phyloP scores from a whole-genome alignment of 2,113 vertebrate genomes.

The Zapus hudsonius region DNA sequence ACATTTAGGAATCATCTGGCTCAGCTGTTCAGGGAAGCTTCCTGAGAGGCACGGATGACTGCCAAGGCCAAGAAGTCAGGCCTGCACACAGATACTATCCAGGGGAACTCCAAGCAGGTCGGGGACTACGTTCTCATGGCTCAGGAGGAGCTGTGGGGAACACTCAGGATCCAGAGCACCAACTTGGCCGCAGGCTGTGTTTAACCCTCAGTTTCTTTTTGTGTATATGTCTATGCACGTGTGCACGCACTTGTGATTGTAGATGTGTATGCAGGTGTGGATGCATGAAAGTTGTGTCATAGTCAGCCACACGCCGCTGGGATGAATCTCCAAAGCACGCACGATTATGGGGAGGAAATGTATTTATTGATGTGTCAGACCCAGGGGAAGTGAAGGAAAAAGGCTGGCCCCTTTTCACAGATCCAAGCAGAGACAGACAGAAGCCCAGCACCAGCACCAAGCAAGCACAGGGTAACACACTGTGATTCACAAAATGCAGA shows the following conservation, averaged over 20 bases:
- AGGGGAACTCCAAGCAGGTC: rapidly evolving
- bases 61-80: not conserved
- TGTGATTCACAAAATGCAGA: too few relatives aligned
- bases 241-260: not conserved
- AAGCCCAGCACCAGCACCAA: too few relatives aligned
- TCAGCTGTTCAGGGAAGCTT: not conserved
- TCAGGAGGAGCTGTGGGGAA: rapidly evolving
- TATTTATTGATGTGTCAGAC: too few relatives aligned
- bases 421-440: too few relatives aligned
- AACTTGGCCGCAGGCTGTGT: not conserved
- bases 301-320: too few relatives aligned
- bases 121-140: not conserved
- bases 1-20: conserved; percentile 41
- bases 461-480: too few relatives aligned
- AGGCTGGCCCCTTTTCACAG: too few relatives aligned
- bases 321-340: too few relatives aligned
- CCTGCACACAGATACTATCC: rapidly evolving
- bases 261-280: not conserved
- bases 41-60: not conserved
- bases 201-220: not conserved
- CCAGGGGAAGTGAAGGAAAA: too few relatives aligned
- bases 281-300: too few relatives aligned
- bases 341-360: too few relatives aligned
- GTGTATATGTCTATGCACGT: not conserved
- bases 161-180: not conserved